Conservation (phyloP, 1,140 invertebrate species). For the Proales similis region DNA sequence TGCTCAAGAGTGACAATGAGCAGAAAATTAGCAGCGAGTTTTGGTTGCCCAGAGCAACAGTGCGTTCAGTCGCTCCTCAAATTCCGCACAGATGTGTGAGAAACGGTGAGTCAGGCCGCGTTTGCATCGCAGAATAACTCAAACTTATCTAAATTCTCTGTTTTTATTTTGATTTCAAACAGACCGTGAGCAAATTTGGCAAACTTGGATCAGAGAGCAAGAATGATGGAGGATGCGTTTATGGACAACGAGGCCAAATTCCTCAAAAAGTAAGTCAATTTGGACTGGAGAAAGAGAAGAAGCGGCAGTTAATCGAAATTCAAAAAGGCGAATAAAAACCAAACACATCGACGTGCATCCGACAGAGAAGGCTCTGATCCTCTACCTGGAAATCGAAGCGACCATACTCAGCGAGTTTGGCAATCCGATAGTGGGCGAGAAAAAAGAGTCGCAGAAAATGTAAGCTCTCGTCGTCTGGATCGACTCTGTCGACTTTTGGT, state of each 20-base stretch:
- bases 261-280: constrained; percentile 21
- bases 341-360: constrained; percentile 81
- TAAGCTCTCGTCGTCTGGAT: constrained; percentile 44
- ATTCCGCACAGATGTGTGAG: too few relatives aligned
- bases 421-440: constrained; percentile 74
- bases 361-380: constrained; percentile 75
- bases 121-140: too few relatives aligned
- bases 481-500: too few relatives aligned
- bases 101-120: too few relatives aligned
- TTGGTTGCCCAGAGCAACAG: too few relatives aligned
- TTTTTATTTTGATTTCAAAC: too few relatives aligned
- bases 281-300: neutral
- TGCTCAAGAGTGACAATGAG: too few relatives aligned
- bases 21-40: too few relatives aligned
- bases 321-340: constrained; percentile 65
- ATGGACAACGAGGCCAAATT: constrained; percentile 20
- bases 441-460: constrained; percentile 64
- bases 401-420: constrained; percentile 73
- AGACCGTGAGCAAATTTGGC: too few relatives aligned
- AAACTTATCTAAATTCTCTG: too few relatives aligned
- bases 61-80: too few relatives aligned
- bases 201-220: too few relatives aligned
- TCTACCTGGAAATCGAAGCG: constrained; percentile 80
- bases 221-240: constrained; percentile 18
- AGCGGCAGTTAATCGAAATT: neutral